These are phyloP conservation scores for Agraylea sexmaculata DNA, from an alignment of 1,140 invertebrate genomes.

Conservation along the genomic window DNA sequence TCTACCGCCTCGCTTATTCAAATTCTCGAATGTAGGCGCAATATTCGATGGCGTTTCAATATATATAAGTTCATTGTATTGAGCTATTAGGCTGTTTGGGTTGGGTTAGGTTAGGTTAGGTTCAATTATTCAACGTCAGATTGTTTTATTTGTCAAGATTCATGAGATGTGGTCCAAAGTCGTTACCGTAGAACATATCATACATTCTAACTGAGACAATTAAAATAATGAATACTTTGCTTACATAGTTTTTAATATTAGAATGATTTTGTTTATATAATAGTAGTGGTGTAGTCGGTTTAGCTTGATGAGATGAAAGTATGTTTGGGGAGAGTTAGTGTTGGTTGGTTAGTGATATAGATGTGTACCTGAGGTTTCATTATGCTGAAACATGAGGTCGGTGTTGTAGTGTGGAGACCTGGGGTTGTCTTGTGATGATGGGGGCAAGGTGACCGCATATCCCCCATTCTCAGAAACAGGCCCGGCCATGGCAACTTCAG, in stretches of 20 bases:
- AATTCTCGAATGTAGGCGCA: too few relatives aligned
- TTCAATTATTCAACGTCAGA: too few relatives aligned
- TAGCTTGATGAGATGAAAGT: background rate
- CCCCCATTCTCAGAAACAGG: conserved; percentile 4
- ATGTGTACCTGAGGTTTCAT: conserved; percentile 20
- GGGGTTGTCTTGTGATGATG: conserved; percentile 8
- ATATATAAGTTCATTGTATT: too few relatives aligned
- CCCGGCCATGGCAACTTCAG: conserved; percentile 4
- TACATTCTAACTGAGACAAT: background rate
- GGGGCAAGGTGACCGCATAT: conserved; percentile 9
- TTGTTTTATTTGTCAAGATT: too few relatives aligned
- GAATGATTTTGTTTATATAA: background rate
- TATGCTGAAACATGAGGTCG: conserved; percentile 20
- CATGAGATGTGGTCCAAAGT: too few relatives aligned
- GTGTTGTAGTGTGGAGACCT: conserved; percentile 16
- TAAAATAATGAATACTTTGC: background rate
- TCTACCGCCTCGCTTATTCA: too few relatives aligned
- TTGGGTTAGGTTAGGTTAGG: too few relatives aligned
- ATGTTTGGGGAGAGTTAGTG: background rate
- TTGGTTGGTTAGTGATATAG: background rate
- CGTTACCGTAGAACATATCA: background rate
- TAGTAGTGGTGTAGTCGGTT: background rate
- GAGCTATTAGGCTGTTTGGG: too few relatives aligned
- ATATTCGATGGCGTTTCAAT: too few relatives aligned
- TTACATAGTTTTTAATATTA: conserved; percentile 1